A percentile compares a stretch with the other conserved stretches of the same genome.
Evolutionary conservation across 1,140 invertebrate genomes (phyloP).

Genomic region (Diuraphis noxia): DNA sequence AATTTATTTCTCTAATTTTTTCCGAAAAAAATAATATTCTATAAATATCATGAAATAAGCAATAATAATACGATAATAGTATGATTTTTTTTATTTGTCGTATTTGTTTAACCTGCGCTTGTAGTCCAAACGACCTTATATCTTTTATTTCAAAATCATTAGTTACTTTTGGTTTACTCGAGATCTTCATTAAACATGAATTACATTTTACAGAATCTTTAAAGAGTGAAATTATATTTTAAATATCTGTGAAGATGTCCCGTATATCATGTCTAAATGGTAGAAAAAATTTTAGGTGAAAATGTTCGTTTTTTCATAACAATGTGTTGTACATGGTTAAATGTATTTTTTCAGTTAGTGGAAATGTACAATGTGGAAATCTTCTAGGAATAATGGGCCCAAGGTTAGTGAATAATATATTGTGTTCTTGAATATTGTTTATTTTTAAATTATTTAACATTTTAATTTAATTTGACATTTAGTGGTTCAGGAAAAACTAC

Average conservation of each 20-base stretch:
- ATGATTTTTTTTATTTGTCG: neutral
- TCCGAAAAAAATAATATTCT: neutral
- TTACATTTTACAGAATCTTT: neutral
- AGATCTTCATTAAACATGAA: neutral
- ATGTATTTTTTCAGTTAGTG: conserved; percentile 59
- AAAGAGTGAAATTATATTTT: no score
- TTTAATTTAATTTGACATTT: conserved; percentile 56
- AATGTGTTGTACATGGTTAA: neutral
- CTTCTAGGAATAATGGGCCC: conserved; percentile 62
- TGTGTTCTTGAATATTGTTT: neutral
- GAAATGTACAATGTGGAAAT: conserved; percentile 59
- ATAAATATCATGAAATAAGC: no score
- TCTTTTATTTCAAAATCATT: neutral
- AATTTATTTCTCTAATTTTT: neutral
- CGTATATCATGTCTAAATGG: no score
- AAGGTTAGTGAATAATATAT: conserved; percentile 59
- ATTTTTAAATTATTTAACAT: neutral
- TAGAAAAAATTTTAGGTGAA: neutral
- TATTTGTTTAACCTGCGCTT: neutral
- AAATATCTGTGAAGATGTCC: neutral
- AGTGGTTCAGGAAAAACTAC: conserved; percentile 76
- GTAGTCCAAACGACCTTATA: neutral
- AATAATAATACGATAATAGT: no score
- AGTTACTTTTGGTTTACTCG: neutral
- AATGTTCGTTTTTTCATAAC: neutral